Evolutionary conservation across 1,140 invertebrate species (phyloP).

Genomic region (Eriosoma lanigerum): DNA sequence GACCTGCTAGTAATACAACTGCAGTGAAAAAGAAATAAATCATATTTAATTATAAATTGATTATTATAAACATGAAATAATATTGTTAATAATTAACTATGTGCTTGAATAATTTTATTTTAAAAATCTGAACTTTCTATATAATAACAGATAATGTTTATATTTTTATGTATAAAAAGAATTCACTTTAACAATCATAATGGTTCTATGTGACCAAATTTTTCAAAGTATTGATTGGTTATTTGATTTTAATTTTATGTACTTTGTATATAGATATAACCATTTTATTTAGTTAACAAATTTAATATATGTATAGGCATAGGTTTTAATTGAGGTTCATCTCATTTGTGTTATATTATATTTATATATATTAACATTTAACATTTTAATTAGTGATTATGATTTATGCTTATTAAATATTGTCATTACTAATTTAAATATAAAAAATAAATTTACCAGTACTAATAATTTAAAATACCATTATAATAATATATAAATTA

Average conservation of each 20-base stretch:
- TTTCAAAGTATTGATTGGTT: slow-evolving; percentile 26
- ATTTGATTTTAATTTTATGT: slow-evolving; percentile 46
- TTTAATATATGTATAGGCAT: slow-evolving; percentile 34
- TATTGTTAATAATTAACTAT: slow-evolving; percentile 21
- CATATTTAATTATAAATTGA: neutral
- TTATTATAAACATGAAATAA: slow-evolving; percentile 2
- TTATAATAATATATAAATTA: slow-evolving; percentile 55
- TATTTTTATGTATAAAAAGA: slow-evolving; percentile 24
- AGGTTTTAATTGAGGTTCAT: slow-evolving; percentile 15
- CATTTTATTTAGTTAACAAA: slow-evolving; percentile 44
- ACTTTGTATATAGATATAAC: slow-evolving; percentile 41
- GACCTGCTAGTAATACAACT: slow-evolving; percentile 60
- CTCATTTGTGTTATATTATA: slow-evolving; percentile 24
- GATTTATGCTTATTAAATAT: slow-evolving; percentile 34
- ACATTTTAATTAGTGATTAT: slow-evolving; percentile 22
- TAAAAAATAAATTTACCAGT: slow-evolving; percentile 11
- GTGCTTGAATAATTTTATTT: slow-evolving; percentile 48
- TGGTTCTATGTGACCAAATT: slow-evolving; percentile 41
- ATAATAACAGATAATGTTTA: slow-evolving; percentile 16
- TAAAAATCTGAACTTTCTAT: slow-evolving; percentile 23
- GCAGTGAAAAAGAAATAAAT: slow-evolving; percentile 41
- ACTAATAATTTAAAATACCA: slow-evolving; percentile 16
- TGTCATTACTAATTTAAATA: slow-evolving; percentile 33
- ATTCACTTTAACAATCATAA: slow-evolving; percentile 30
- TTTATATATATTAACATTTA: slow-evolving; percentile 3